Base-by-base conservation (phyloP, 2,797 vertebrate species). In the Carapus acus region DNA sequence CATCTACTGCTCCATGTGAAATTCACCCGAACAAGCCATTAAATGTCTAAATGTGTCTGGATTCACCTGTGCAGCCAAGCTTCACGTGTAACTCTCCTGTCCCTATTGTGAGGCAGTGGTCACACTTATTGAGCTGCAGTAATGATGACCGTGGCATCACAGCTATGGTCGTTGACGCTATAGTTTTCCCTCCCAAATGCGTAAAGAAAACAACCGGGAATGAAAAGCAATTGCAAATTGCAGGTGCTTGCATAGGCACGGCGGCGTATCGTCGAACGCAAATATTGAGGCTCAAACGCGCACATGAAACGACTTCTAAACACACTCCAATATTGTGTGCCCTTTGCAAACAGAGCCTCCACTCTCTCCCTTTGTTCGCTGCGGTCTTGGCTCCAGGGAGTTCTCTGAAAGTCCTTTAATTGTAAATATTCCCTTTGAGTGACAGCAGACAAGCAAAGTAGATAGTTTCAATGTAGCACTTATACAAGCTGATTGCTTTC, bases 401-500 rank as follows among this genome's bases (percentile, higher is more conserved):
- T 79, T 72, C 74, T 55, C 69, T 69, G 70, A 82, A 76, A 82
- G 71, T 62, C 58, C 72, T 76, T 77, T 69, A 50, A 62, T 83
- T 67, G 81, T 65, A 76, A 85, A 81, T 54, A 69, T 52, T 43
- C 54, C 22, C 20, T 84, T 79, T 86, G 79, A 83, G 69, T 84
- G 84, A 83, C 82, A 79, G 77, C 64, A 81, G 74, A 81, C 78
- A 78, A 69, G 76, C 73, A 84, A 82, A 83, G 76, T 73, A 72
- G 82, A 84, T 68, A 58, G 79, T 82, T 82, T 82, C 83, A 87
- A 81, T 75, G 77, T 59, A 81, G 51, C 72, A 79, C 79, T 87
- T 85, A 79, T 69, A 79, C 7, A 7, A 60, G 44, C 67, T 53
- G 50, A 63, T 74, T 61, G 68, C 71, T 56, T 75, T 71, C 49